Base-by-base conservation (phyloP, 2,113 vertebrate genomes). In the Grammomys dolichurus region DNA sequence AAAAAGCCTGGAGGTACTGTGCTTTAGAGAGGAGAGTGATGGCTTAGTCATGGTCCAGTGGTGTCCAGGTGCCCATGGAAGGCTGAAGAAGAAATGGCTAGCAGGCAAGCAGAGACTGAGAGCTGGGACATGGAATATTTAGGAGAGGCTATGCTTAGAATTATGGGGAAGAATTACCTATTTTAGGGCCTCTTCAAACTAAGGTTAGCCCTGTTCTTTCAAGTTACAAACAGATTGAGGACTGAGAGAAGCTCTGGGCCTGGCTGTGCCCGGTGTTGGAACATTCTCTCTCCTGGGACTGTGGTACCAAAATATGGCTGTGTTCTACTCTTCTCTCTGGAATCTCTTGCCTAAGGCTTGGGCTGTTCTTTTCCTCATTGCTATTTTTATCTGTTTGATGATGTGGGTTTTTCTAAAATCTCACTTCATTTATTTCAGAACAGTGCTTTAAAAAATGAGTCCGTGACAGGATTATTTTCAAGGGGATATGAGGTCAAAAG, bases 341-440 rank as follows among this genome's bases (percentile, higher is more conserved):
- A 93, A 92, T 72, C 86, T 93, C 67, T 95, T 86, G 87, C 90
- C 95, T 87, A 36, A 17, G 89, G 92, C 78, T 43, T 78, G 69
- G 16, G 40, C 54, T 91, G 70, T 92, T 95, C 77, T 96, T 96
- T 93, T 85, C 65, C 40, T 54, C 22, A 73, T 9, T 93, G 82
- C 87, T 96, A 94, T 91, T 96, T 96, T 89, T 97, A 95, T 91
- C 73, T 28, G 19, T 63, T 81, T 75, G 67, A n/a, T 75, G 60
- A 33, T 91, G 9, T 87, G 43, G 26, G 10, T 36, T 91, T 96
- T 90, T 95, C 82, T 92, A 95, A 91, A 73, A 4, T 89, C 73
- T 90, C 70, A 84, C 60, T 81, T 90, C 24, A 54, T 86, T 93
- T 89, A 67, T 88, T 95, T 93, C 36, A 63, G 75, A 63, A 5